A percentile compares a stretch with the other conserved stretches of the same genome.
These are phyloP conservation scores for Dreissena polymorpha DNA, from an alignment of 1,140 invertebrate species.

Conservation along the genomic window DNA sequence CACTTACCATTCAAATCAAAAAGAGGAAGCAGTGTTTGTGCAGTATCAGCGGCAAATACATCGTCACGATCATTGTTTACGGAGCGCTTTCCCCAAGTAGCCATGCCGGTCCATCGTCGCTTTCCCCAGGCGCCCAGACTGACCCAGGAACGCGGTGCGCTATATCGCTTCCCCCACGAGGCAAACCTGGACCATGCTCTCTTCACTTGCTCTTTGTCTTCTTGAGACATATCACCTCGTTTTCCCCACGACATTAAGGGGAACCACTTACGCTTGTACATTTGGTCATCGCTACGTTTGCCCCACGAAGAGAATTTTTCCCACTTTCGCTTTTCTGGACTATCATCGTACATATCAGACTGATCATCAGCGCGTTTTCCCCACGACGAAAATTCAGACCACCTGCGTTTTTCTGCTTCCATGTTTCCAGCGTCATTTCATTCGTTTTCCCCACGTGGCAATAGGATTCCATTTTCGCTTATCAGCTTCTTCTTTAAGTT, in stretches of 20 bases:
- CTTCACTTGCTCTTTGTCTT: conserved; percentile 21
- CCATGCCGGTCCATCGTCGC: conserved; percentile 38
- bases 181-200: conserved; percentile 44
- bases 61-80: neutral
- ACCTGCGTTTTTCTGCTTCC: conserved; percentile 24
- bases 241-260: conserved; percentile 36
- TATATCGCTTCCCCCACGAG: conserved; percentile 44
- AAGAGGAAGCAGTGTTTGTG: conserved; percentile 1
- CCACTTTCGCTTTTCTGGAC: conserved; percentile 44
- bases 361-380: conserved; percentile 24
- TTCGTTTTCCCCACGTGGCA: conserved; percentile 36
- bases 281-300: conserved; percentile 11
- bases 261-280: conserved; percentile 38
- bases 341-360: conserved; percentile 1
- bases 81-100: conserved; percentile 51
- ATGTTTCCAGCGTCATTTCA: neutral
- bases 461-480: conserved; percentile 43
- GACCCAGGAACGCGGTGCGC: conserved; percentile 14
- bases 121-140: conserved; percentile 31
- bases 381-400: conserved; percentile 35
- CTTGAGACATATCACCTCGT: neutral
- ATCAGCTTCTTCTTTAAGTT: conserved; percentile 34
- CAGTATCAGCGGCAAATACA: neutral
- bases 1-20: conserved; percentile 49
- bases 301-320: conserved; percentile 46